A percentile compares a stretch with the other conserved stretches of the same genome.
These are phyloP conservation scores for Scotopteryx bipunctaria DNA, from an alignment of 2,888 invertebrate species.

Conservation along the genomic window DNA sequence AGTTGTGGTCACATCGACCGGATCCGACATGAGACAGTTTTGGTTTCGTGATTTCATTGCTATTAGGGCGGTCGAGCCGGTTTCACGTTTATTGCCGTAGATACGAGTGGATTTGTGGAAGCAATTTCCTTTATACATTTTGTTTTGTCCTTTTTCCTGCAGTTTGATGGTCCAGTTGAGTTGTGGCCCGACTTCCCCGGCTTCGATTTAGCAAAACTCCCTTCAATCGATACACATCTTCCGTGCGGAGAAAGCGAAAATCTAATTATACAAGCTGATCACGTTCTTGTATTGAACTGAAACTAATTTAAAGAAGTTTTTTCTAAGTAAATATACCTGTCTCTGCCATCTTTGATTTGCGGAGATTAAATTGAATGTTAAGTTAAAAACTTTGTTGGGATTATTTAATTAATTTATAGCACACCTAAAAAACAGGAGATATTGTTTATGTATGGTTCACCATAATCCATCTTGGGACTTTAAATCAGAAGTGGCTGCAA, in stretches of 20 bases:
- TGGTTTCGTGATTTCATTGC: slow-evolving; percentile 83
- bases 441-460: too few species aligned
- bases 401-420: neutral
- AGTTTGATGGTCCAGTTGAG: slow-evolving; percentile 81
- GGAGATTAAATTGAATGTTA: slow-evolving; percentile 11
- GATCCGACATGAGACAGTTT: slow-evolving; percentile 74
- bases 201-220: slow-evolving; percentile 76
- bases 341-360: slow-evolving; percentile 33
- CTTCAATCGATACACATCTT: slow-evolving; percentile 72
- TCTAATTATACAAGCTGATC: slow-evolving; percentile 74
- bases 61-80: slow-evolving; percentile 79
- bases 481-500: too few species aligned
- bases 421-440: too few species aligned
- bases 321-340: slow-evolving; percentile 36
- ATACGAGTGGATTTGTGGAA: slow-evolving; percentile 84
- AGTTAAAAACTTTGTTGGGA: neutral
- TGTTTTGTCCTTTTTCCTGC: slow-evolving; percentile 82
- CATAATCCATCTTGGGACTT: too few species aligned
- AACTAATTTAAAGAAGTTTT: slow-evolving; percentile 76
- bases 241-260: slow-evolving; percentile 59
- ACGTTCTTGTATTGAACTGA: slow-evolving; percentile 71
- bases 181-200: slow-evolving; percentile 71
- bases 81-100: slow-evolving; percentile 81
- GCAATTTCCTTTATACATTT: slow-evolving; percentile 84
- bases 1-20: slow-evolving; percentile 58